Percentiles rank a stretch among this genome's conserved stretches.
These are phyloP conservation scores for Fistularia commersonii DNA, from an alignment of 2,797 vertebrate genomes.

Conservation along the genomic window DNA sequence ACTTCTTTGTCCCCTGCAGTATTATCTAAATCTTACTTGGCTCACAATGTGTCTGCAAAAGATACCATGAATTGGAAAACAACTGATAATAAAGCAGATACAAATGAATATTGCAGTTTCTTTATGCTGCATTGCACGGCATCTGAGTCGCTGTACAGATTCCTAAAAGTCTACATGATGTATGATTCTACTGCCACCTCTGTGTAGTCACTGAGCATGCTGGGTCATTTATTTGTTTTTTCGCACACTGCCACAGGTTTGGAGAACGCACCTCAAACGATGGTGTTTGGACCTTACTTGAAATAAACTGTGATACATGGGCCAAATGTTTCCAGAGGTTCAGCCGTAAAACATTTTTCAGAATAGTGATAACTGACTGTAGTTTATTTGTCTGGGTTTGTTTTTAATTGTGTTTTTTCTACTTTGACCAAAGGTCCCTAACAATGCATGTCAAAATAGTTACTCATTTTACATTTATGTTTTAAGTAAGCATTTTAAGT, in stretches of 20 bases:
- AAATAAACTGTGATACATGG: constrained; percentile 30
- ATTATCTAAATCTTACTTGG: constrained; percentile 44
- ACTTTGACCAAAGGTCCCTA: not conserved
- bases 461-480: no score
- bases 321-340: constrained; percentile 12
- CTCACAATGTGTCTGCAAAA: constrained; percentile 31
- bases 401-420: not conserved
- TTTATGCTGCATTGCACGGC: constrained; percentile 30
- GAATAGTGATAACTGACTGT: not conserved
- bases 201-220: constrained; percentile 10
- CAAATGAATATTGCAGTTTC: constrained; percentile 31
- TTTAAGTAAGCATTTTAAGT: no score
- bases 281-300: constrained; percentile 29
- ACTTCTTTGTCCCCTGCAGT: constrained; percentile 20
- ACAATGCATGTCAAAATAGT: no score
- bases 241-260: constrained; percentile 9
- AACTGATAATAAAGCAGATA: constrained; percentile 38
- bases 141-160: constrained; percentile 19
- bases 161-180: constrained; percentile 25
- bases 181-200: constrained; percentile 33
- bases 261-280: constrained; percentile 4
- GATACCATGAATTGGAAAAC: constrained; percentile 28
- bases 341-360: constrained; percentile 26
- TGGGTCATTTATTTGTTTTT: constrained; percentile 19
- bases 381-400: no score